Conservation (phyloP, 2,888 invertebrate species). For the Eristalis arbustorum region DNA sequence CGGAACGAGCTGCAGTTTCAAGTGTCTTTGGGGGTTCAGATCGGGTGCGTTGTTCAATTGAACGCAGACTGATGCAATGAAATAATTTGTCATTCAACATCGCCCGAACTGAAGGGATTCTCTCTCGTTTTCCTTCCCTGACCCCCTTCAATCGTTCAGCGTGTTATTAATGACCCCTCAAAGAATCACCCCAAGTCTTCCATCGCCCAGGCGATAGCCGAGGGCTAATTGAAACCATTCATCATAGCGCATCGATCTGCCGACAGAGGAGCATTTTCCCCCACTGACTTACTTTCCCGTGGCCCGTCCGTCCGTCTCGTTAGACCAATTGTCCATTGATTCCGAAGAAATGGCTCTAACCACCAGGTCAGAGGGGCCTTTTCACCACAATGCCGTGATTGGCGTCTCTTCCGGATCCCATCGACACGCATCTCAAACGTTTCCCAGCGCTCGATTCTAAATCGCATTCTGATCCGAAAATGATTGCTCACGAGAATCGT, state of each 20-base stretch:
- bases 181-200: not conserved
- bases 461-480: constrained; percentile 55
- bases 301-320: too few relatives aligned
- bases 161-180: not conserved
- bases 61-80: too few relatives aligned
- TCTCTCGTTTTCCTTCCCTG: too few relatives aligned
- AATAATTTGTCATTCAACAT: too few relatives aligned
- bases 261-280: constrained; percentile 1
- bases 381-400: constrained; percentile 25
- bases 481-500: constrained; percentile 43
- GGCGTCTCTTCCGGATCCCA: constrained; percentile 40
- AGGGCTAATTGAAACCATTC: not conserved
- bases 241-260: not conserved
- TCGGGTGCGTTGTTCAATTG: not conserved
- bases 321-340: constrained; percentile 23
- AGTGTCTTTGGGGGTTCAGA: not conserved
- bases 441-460: constrained; percentile 48
- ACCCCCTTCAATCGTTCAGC: not conserved
- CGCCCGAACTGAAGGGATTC: too few relatives aligned
- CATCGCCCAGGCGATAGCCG: not conserved
- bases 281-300: constrained; percentile 12
- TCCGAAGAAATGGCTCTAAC: not conserved
- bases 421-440: constrained; percentile 37
- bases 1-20: not conserved
- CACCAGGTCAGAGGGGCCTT: constrained; percentile 36